Base-by-base conservation (phyloP, 2,888 invertebrate species). In the Sinopyrophorus schimmeli region DNA sequence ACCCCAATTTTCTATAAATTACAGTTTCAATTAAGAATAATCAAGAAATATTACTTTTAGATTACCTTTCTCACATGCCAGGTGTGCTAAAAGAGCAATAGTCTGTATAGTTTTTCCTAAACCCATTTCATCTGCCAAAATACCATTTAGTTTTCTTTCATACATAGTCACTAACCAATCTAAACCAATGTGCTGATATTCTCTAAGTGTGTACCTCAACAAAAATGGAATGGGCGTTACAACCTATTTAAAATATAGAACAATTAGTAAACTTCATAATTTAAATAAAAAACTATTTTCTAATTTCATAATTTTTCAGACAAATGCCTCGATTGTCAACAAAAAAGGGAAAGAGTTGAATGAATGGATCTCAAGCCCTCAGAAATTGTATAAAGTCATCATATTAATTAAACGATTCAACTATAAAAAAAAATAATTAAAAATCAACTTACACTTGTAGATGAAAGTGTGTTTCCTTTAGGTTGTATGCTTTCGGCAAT, bases 81-180 rank as follows among this genome's bases (percentile, higher is more conserved):
- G 77, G 77, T 97, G 95, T 14, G 95, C 93, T 54, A 97, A 76
- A 57, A 97, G 78, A 5, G 96, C 91, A 65, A 97, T 96, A 0
- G 95, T 97, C 78, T 96, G 97, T 67, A 97, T 95, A 11, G 96
- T 96, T 79, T 96, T 96, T 56, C 96, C 96, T 58, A 96, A 80
- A 64, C 95, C 95, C 95, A 96, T 96, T 78, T 95, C 95, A 76
- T 96, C 95, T 7, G 95, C 95, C 43, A 97, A 79, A 69, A 97
- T 96, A 53, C 96, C 97, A 76, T 97, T 98, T 53, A 98, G 78
- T 69, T 92, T 89, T 65, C 94, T 86, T 64, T 95, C 92, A 71
- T 90, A 89, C 90, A 98, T 92, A 6, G 96, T 93, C 41, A 93
- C 94, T 63, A 97, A 78, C 97, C 97, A 97, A 75, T 97, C 95